Base-by-base conservation (phyloP, 2,888 invertebrate genomes). In the Abscondita cerata region DNA sequence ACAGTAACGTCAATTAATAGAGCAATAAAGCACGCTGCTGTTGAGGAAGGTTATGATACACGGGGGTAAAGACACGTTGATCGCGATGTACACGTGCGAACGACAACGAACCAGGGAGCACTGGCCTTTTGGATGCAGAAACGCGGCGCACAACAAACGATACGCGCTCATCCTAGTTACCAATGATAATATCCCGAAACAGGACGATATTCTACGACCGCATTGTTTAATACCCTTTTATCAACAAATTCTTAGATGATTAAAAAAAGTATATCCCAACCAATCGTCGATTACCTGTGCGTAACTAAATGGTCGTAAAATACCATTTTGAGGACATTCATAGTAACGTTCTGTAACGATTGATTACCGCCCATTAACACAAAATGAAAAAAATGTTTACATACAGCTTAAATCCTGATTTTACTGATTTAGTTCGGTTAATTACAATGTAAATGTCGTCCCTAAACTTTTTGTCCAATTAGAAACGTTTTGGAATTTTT, bases 81-180 rank as follows among this genome's bases (percentile, higher is more conserved):
- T 41, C 53, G 67, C 59, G 63, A 58, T 64, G 61, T 70, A 68
- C 72, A 72, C 70, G 70, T 72, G 70, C 70, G 65, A 64, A 59
- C 66, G 68, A 62, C 68, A 64, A 56, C 58, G 68, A 64, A 56
- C 64, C 65, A 68, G 70, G 64, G 70, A 72, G 70, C 70, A 70
- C 72, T 70, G 70, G 70, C 72, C 72, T 72, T 66, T 55, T 66
- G 66, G 59, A 67, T 56, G 68, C 68, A 66, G 67, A 68, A 70
- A 67, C 67, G 66, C 68, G 70, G 67, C 70, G 65, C 65, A 65
- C 67, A 68, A 64, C 67, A 68, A 66, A 67, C 69, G 70, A 64
- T 67, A 68, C 69, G 64, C 66, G 66, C 65, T 61, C 50, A 60
- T 58, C 62, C 57, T 66, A 50, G 38, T 46, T 55, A 46, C 54